These are phyloP conservation scores for Equus quagga DNA, from an alignment of 2,113 vertebrate species.

Conservation along the genomic window DNA sequence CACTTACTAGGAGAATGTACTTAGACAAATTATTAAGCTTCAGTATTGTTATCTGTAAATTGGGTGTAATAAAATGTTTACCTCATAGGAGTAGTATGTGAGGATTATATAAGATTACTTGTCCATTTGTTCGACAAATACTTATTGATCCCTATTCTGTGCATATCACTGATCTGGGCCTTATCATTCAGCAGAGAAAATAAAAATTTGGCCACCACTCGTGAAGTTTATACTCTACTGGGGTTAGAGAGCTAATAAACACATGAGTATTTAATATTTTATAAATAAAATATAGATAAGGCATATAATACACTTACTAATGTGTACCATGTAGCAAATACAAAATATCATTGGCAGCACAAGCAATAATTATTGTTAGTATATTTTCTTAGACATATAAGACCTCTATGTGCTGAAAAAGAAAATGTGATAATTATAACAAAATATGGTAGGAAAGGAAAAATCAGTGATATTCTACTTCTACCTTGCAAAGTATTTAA, in stretches of 20 bases:
- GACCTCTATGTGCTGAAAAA: not conserved
- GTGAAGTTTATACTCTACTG: not conserved
- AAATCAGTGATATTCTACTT: not conserved
- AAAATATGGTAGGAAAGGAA: not conserved
- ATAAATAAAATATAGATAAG: not conserved
- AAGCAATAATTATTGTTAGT: not conserved
- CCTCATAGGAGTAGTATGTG: not conserved
- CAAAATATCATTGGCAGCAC: not conserved
- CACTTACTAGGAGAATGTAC: not conserved
- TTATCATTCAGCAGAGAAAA: not conserved
- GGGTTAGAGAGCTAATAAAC: not conserved
- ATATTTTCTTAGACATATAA: not conserved
- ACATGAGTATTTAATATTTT: not conserved
- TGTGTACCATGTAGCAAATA: not conserved
- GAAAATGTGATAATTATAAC: not conserved
- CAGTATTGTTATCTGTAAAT: not conserved
- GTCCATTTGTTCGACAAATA: not conserved
- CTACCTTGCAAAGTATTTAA: not conserved
- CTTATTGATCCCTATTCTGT: not conserved
- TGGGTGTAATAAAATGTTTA: not conserved
- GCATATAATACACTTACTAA: not conserved
- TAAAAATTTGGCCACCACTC: not conserved
- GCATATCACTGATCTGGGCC: not conserved
- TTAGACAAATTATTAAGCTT: not conserved
- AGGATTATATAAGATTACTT: not conserved